Base-by-base conservation (phyloP, 2,888 invertebrate species). In the Sinohyriopsis cumingii region DNA sequence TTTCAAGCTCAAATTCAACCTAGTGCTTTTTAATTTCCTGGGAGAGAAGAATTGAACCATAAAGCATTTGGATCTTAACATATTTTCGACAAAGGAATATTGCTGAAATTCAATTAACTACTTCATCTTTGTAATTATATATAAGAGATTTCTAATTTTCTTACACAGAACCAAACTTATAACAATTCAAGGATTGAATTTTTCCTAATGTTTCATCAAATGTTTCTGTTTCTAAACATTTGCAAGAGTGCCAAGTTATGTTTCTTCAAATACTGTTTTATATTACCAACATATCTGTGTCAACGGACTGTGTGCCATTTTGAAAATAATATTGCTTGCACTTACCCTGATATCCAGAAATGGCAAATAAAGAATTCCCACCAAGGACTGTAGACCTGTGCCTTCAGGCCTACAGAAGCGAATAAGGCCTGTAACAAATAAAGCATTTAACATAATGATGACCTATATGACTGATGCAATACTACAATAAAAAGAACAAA, bases 301-400 rank as follows among this genome's bases (percentile, higher is more conserved):
- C 45, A 45, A 12, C 12, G 3, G 45, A 45, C 45, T 3, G 12
- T 45, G 15, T 45, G 2, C 12, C 12, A 45, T 45, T 45, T 15
- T 3, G 45, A 45, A 45, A 45, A 45, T 45, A 45, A 45, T 15
- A 45, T 45, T 45, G 1, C 15, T 12, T 45, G 45, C 45, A 93
- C 94, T 92, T 91, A 96, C 96, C 90, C 97, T 93, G 84, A 96
- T 95, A 92, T 97, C 96, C 80, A 94, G 91, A 89, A 96, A 94
- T 82, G 96, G 95, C 83, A 97, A 93, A 90, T 95, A 95, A 59
- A 97, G 91, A 68, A 89, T 88, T 71, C 90, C 89, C 25, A 91
- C 82, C 12, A 91, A 78, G 5, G 91, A 90, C 76, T 89, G 89
- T 61, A 91, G 73, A n/a, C 90, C 90, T 56, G 87, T 84, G 20